Percentiles rank a stretch among this genome's conserved stretches.
These are phyloP conservation scores for Sussaba pulchella DNA, from an alignment of 2,888 invertebrate genomes.

Conservation along the genomic window DNA sequence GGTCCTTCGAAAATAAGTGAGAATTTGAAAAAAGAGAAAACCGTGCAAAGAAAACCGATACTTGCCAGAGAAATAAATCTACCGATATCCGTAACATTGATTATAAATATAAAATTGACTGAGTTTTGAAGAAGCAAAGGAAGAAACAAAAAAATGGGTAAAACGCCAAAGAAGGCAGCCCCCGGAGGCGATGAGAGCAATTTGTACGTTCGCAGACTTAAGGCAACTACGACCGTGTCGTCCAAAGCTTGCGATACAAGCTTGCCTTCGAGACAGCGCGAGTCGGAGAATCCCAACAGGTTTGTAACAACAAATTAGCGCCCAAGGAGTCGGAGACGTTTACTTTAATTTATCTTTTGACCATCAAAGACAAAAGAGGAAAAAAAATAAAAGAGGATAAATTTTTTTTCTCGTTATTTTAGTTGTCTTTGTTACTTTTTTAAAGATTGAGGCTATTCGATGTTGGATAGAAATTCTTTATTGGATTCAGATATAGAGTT, in stretches of 20 bases:
- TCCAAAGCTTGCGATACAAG: conserved; percentile 75
- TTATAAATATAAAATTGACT: background rate
- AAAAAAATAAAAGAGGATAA: background rate
- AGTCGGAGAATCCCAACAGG: conserved; percentile 77
- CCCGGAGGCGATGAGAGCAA: conserved; percentile 82
- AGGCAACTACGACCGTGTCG: conserved; percentile 76
- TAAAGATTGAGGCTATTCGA: too few relatives aligned
- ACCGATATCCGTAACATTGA: background rate
- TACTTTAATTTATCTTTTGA: too few relatives aligned
- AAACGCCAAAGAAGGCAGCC: conserved; percentile 81
- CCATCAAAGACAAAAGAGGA: too few relatives aligned
- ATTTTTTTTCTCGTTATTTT: background rate
- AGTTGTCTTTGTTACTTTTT: too few relatives aligned
- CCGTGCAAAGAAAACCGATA: background rate
- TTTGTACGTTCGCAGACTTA: conserved; percentile 78
- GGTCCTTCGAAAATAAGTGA: background rate
- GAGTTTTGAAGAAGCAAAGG: conserved; percentile 2
- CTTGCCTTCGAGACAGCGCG: conserved; percentile 76
- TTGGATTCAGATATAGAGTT: background rate
- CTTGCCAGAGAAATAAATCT: background rate
- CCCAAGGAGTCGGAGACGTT: conserved; percentile 33
- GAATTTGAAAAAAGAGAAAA: background rate
- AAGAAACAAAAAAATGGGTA: conserved; percentile 74
- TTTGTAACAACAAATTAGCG: conserved; percentile 74
- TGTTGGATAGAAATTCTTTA: background rate